Conservation (phyloP, 1,140 invertebrate species). For the Hydropsyche tenuis region DNA sequence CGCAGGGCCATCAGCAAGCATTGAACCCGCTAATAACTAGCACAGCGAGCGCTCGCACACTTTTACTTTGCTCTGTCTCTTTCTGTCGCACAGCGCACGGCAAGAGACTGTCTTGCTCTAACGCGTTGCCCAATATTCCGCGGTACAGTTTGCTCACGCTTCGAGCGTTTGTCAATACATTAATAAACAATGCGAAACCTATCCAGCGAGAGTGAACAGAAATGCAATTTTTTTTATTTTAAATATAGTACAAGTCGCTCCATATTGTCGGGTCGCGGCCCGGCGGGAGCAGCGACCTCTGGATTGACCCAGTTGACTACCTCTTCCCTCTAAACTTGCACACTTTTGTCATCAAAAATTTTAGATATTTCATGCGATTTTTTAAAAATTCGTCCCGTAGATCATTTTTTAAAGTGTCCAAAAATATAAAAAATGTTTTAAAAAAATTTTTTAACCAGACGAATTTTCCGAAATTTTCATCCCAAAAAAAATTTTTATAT, state of each 20-base stretch:
- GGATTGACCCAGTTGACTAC: conserved; percentile 28
- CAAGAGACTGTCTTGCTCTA: background rate
- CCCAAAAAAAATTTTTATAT: too few relatives aligned
- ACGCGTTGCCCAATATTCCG: conserved; percentile 35
- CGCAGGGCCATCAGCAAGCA: conserved; percentile 40
- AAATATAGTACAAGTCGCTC: conserved; percentile 42
- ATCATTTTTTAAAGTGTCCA: too few relatives aligned
- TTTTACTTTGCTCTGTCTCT: conserved; percentile 51
- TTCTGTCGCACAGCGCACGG: background rate
- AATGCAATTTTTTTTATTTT: too few relatives aligned
- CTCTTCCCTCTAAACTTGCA: conserved; percentile 50
- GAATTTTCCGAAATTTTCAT: too few relatives aligned
- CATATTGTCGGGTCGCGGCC: conserved; percentile 37
- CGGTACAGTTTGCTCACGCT: conserved; percentile 43
- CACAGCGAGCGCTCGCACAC: conserved; percentile 48
- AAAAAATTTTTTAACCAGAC: too few relatives aligned
- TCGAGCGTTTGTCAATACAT: background rate
- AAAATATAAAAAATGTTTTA: too few relatives aligned
- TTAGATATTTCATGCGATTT: background rate
- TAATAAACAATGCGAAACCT: too few relatives aligned
- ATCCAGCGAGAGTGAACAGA: too few relatives aligned
- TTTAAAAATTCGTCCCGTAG: background rate
- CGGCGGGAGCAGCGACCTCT: conserved; percentile 43
- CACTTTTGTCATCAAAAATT: background rate
- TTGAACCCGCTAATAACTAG: conserved; percentile 46